These are phyloP conservation scores for Sitodiplosis mosellana DNA, from an alignment of 1,140 invertebrate genomes.

Conservation along the genomic window DNA sequence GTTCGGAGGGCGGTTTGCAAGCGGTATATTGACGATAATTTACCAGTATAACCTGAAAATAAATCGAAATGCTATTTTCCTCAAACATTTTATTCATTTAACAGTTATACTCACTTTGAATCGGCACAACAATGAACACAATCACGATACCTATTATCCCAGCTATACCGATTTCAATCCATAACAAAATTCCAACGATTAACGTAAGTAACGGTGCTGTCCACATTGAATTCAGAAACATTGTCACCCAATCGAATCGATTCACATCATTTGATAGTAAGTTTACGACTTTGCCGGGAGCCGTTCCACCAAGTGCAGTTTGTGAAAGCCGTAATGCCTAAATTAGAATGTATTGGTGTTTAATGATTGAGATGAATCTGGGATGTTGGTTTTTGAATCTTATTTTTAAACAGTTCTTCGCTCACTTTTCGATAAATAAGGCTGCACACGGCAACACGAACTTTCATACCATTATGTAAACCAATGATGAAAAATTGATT, in stretches of 20 bases:
- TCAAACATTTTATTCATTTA: constrained; percentile 8
- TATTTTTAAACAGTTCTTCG: constrained; percentile 2
- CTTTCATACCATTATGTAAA: constrained; percentile 38
- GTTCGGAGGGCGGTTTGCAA: constrained; percentile 44
- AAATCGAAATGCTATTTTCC: background rate
- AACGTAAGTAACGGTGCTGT: constrained; percentile 34
- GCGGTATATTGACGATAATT: constrained; percentile 41
- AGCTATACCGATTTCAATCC: constrained; percentile 28
- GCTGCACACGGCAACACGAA: constrained; percentile 40
- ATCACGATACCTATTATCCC: constrained; percentile 32
- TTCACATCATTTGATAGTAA: constrained; percentile 41
- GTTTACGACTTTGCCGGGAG: constrained; percentile 57
- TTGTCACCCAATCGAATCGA: constrained; percentile 21
- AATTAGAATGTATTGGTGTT: no score
- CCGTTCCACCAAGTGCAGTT: constrained; percentile 51
- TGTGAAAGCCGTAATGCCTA: constrained; percentile 28
- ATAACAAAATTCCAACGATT: constrained; percentile 11
- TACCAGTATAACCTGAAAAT: constrained; percentile 39
- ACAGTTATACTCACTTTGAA: constrained; percentile 29
- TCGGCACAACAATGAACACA: constrained; percentile 36
- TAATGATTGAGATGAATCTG: no score
- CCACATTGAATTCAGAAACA: constrained; percentile 27
- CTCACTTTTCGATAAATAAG: constrained; percentile 45
- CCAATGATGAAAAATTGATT: constrained; percentile 40
- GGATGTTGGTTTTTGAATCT: no score